phyloP scores from a whole-genome alignment of 64 coral and sea anemone species.

The Actinia tenebrosa region DNA sequence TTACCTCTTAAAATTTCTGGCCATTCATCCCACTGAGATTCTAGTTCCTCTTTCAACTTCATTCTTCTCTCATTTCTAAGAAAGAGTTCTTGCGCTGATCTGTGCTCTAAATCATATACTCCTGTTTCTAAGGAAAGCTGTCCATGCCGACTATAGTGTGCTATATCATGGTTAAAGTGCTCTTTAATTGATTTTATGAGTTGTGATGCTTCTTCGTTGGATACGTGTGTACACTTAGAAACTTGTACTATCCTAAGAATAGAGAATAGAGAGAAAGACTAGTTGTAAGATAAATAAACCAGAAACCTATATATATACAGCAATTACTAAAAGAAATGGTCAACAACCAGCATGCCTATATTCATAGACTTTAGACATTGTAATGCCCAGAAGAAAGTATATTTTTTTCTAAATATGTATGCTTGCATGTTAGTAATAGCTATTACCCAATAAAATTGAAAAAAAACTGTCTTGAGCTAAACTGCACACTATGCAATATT shows the following conservation, averaged over 20 bases:
- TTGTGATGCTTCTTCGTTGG: conserved; percentile 48
- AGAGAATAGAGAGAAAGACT: not conserved
- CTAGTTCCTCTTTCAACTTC: conserved; percentile 70
- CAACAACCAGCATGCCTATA: too few species aligned
- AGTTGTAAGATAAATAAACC: not conserved
- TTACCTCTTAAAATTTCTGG: conserved; percentile 89
- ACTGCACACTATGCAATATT: too few species aligned
- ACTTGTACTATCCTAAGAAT: conserved; percentile 44
- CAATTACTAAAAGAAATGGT: not conserved
- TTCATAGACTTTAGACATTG: too few species aligned
- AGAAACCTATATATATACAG: not conserved
- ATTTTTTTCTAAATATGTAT: too few species aligned
- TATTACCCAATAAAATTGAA: too few species aligned
- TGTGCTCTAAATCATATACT: conserved; percentile 81
- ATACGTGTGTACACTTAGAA: conserved; percentile 76
- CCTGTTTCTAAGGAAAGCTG: conserved; percentile 79
- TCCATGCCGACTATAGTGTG: conserved; percentile 89
- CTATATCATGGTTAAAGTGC: conserved; percentile 87
- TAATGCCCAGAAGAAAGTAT: too few species aligned
- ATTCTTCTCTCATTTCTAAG: conserved; percentile 81
- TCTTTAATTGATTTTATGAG: conserved; percentile 63
- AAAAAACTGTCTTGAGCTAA: too few species aligned
- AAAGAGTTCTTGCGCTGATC: conserved; percentile 89
- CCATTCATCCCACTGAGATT: conserved; percentile 62
- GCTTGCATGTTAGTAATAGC: too few species aligned